Evolutionary conservation across 2,113 vertebrate species (phyloP), one percentile per base, ranked within the genome.

Genomic region (Ardeotis arabs): DNA sequence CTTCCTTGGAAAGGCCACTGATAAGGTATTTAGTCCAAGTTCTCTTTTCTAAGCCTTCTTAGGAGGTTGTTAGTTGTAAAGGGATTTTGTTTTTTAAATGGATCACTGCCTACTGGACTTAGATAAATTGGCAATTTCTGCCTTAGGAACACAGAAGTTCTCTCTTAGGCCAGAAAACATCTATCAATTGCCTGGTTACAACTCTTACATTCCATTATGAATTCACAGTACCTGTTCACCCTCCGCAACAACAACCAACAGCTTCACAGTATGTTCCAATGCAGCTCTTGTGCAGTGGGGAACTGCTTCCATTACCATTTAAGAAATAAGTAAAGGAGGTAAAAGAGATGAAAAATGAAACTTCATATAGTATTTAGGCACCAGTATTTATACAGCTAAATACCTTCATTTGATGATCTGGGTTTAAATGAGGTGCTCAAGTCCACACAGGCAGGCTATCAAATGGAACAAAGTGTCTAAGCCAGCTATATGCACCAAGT

Each of bases 41-140:
- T 78, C 28, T 84, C 82, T 70, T 81, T 80, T 80, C 20, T 39
- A 75, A 79, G 63, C 79, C 84, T 93, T 73, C 49, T 69, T 45
- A 73, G 66, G 21, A 53, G 53, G 37, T 68, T 87, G 41, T n/a
- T 85, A 66, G 84, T 53, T 89, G 59, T 64, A 84, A 87, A 94
- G 52, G 69, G 72, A 87, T 91, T 96, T 90, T 81, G 37, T 80
- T 78, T 96, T 89, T 87, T 75, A 64, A 96, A 96, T 84, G 84
- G 80, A 91, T 95, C 69, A 17, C 69, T 89, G 73, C 73, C 66
- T 84, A 91, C 56, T 79, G 47, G 91, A 93, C 84, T 87, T 96
- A 82, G 94, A 96, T 73, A 89, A 94, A 95, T 97, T 75, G 95
- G 56, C 69, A 93, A 78, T 96, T 96, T 94, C 66, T 94, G 53